Percentiles rank a stretch among this genome's conserved stretches.
Conservation (phyloP, 2,797 vertebrate species). For the Trematomus bernacchii region DNA sequence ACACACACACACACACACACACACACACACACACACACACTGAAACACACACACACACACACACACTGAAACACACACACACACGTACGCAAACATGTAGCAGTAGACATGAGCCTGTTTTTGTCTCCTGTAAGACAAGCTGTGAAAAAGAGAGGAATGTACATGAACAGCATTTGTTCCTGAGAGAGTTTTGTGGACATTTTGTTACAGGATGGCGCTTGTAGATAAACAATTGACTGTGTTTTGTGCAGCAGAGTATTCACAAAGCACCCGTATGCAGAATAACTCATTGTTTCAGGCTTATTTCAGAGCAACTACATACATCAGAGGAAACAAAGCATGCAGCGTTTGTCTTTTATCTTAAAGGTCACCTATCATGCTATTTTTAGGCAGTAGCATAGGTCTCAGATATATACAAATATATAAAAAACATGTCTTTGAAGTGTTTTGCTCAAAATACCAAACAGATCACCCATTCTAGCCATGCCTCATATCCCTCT, state of each 20-base stretch:
- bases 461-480: no score
- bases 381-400: no score
- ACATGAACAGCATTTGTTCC: not conserved
- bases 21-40: no score
- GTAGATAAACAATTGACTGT: not conserved
- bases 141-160: slow-evolving; percentile 38
- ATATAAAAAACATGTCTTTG: no score
- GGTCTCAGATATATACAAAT: no score
- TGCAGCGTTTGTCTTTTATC: not conserved
- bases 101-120: slow-evolving; percentile 39
- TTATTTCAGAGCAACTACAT: not conserved
- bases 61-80: slow-evolving; percentile 6
- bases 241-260: not conserved
- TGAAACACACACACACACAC: not conserved
- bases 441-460: no score
- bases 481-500: no score
- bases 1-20: no score
- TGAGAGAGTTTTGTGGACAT: not conserved
- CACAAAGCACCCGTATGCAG: not conserved
- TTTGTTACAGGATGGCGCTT: not conserved
- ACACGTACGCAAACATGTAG: slow-evolving; percentile 23
- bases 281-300: no score
- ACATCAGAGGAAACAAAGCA: not conserved
- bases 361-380: no score
- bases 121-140: slow-evolving; percentile 41